These are phyloP conservation scores for Oreochromis spilurus DNA, from an alignment of 2,113 vertebrate genomes.

Conservation along the genomic window DNA sequence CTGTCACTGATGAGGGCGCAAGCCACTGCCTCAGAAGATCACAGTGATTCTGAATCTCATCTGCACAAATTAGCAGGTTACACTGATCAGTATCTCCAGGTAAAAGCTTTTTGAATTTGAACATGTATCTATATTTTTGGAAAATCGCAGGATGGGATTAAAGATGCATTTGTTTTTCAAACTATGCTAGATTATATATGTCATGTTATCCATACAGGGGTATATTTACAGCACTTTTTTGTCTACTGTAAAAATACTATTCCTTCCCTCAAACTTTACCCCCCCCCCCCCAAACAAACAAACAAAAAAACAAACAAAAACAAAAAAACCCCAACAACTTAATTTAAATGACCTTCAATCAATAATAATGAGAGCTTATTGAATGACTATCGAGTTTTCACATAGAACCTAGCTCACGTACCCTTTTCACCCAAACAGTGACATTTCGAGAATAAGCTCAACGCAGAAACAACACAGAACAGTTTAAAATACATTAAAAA, in stretches of 20 bases:
- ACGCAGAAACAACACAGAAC: background rate
- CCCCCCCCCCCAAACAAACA: no score
- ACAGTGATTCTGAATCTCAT: slow-evolving; percentile 25
- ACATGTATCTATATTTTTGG: background rate
- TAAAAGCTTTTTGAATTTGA: background rate
- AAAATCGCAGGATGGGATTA: no score
- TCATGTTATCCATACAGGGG: background rate
- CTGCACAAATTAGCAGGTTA: background rate
- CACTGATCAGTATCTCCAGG: background rate
- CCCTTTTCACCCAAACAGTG: slow-evolving; percentile 7
- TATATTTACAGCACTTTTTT: background rate
- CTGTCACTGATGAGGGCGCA: slow-evolving; percentile 47
- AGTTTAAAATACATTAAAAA: slow-evolving; percentile 28
- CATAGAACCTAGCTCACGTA: background rate
- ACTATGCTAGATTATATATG: background rate
- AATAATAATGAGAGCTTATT: background rate
- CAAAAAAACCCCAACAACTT: rapidly evolving
- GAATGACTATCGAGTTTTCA: background rate
- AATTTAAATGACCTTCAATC: background rate
- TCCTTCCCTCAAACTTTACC: background rate
- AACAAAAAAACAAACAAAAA: background rate
- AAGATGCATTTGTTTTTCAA: background rate
- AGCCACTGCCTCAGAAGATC: slow-evolving; percentile 25
- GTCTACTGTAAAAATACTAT: background rate
- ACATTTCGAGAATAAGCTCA: slow-evolving; percentile 17